Percentiles rank a stretch among this genome's conserved stretches.
These are phyloP conservation scores for Acromyrmex echinatior DNA, from an alignment of 1,140 invertebrate species.

Conservation along the genomic window DNA sequence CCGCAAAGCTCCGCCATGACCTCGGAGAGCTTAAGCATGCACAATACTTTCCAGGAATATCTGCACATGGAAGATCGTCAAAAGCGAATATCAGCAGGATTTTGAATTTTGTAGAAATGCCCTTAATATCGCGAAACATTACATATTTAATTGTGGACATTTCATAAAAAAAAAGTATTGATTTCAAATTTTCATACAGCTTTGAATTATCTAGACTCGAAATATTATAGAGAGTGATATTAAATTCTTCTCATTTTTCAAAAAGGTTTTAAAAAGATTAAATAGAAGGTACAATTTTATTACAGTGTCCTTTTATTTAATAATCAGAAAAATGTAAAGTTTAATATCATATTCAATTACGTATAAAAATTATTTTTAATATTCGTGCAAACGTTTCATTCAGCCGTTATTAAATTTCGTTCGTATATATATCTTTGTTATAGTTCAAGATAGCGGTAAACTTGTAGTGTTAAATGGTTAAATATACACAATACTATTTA, in stretches of 20 bases:
- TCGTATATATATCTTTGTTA: not conserved
- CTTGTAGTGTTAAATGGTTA: slow-evolving; percentile 16
- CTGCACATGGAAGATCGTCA: slow-evolving; percentile 48
- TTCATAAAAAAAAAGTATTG: not conserved
- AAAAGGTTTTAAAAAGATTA: not conserved
- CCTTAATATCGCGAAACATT: not conserved
- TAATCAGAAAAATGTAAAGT: not conserved
- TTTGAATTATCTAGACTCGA: not conserved
- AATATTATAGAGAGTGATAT: not conserved
- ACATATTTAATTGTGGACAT: not conserved
- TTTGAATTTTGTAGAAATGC: not conserved
- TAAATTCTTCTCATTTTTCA: not conserved
- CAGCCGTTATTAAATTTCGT: not conserved
- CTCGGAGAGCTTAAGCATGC: slow-evolving; percentile 59
- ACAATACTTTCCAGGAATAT: slow-evolving; percentile 40
- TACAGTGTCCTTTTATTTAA: not conserved
- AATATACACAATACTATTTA: slow-evolving; percentile 11
- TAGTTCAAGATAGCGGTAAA: not conserved
- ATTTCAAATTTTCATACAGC: not conserved
- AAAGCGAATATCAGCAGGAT: slow-evolving; percentile 22
- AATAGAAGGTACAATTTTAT: not conserved
- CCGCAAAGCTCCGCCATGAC: slow-evolving; percentile 61
- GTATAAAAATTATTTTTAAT: not conserved
- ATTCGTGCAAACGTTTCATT: not conserved
- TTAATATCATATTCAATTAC: not conserved